Evolutionary conservation across 2,113 vertebrate genomes (phyloP), one percentile per base, ranked within the genome.

Genomic region (Microcebus murinus): DNA sequence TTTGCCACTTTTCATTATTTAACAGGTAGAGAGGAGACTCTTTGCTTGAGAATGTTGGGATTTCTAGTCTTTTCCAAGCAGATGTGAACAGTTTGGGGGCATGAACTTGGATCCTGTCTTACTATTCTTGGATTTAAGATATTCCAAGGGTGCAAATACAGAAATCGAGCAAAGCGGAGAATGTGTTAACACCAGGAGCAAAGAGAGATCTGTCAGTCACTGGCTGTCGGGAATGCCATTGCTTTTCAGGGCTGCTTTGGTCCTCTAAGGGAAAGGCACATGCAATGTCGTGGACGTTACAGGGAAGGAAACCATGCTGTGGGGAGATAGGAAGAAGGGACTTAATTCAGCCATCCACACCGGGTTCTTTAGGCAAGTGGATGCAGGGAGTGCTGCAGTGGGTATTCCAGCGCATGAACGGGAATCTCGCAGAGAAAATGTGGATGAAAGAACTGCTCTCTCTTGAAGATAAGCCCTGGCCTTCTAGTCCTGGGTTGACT

Each of bases 1-100:
- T 45, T 90, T 20, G n/a, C 15, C 48, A n/a, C 1, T 70, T 18
- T 14, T 4, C 45, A 59, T 65, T 12, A 55, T 29, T 57, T 80
- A 23, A 73, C 21, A 93, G 48, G 18, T 61, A 50, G 36, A 79
- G 17, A 87, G n/a, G 39, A 91, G 73, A 76, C 20, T 50, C 63
- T 45, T 95, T 94, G 11, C 50, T 87, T 76, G 36, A 42, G 59
- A 27, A 13, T 29, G 20, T 21, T 31, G 80, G 81, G 23, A 21
- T 89, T 45, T 74, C 50, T 91, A 36, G 27, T 94, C 48, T 90
- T 96, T 95, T 71, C 25, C n/a, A 87, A 31, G 29, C 85, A 94
- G 25, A 82, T 68, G 25, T 36, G 23, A 79, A 6, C 50, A 50
- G 25, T 50, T 34, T 36, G 23, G 29, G 27, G 39, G 31, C 13